phyloP scores from a whole-genome alignment of 2,888 invertebrate genomes.

The Trimorus sp. region DNA sequence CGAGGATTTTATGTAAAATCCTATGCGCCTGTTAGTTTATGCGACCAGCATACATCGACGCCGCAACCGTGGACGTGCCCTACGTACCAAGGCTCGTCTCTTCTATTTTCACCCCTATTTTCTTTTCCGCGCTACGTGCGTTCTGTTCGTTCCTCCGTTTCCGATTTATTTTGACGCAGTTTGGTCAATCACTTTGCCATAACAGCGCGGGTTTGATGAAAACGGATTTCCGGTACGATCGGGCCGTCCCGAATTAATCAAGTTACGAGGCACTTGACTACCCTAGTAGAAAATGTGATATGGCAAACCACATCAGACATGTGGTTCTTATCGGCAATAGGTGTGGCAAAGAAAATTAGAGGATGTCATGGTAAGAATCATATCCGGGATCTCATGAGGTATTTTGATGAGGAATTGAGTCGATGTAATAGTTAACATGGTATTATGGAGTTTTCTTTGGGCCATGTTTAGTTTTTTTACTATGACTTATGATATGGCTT shows the following conservation, averaged over 20 bases:
- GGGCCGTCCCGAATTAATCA: slow-evolving; percentile 41
- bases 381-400: neutral
- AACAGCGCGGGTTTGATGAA: slow-evolving; percentile 45
- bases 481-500: too few relatives aligned
- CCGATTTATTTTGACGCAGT: slow-evolving; percentile 60
- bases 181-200: slow-evolving; percentile 62
- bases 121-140: slow-evolving; percentile 60
- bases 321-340: too few relatives aligned
- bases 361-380: too few relatives aligned
- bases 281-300: too few relatives aligned
- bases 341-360: too few relatives aligned
- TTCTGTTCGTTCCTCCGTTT: slow-evolving; percentile 69
- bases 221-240: slow-evolving; percentile 36
- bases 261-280: neutral
- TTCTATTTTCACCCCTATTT: slow-evolving; percentile 71
- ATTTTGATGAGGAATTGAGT: too few relatives aligned
- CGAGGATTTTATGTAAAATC: slow-evolving; percentile 81
- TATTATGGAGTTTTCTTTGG: too few relatives aligned
- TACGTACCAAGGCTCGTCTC: slow-evolving; percentile 78
- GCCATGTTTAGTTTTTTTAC: too few relatives aligned
- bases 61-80: slow-evolving; percentile 79
- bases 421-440: too few relatives aligned
- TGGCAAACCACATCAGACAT: too few relatives aligned
- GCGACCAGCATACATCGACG: slow-evolving; percentile 81
- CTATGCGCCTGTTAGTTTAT: slow-evolving; percentile 82